Percentiles rank a stretch among this genome's conserved stretches.
These are phyloP conservation scores for Epirrhoe alternata DNA, from an alignment of 2,888 invertebrate species.

Conservation along the genomic window DNA sequence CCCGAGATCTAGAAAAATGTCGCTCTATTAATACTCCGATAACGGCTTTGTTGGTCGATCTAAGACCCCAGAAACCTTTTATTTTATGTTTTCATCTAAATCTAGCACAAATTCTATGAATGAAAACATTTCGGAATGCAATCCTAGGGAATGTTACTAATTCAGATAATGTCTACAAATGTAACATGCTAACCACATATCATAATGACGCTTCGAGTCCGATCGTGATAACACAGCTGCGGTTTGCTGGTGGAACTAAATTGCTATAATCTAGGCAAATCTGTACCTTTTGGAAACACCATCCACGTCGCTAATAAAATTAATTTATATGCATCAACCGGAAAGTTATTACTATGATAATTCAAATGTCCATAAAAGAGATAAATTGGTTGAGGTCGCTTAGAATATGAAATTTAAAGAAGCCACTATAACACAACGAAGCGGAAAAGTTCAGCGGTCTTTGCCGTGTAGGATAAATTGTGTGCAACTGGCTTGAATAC, in stretches of 20 bases:
- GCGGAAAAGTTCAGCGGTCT: constrained; percentile 25
- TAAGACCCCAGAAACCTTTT: background rate
- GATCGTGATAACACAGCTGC: constrained; percentile 50
- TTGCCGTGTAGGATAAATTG: constrained; percentile 28
- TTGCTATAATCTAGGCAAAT: constrained; percentile 26
- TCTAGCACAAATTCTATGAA: background rate
- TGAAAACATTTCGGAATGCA: background rate
- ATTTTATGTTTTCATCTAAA: background rate
- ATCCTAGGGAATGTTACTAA: background rate
- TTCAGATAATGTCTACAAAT: constrained; percentile 39
- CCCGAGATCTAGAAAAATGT: constrained; percentile 44
- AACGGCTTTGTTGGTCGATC: constrained; percentile 3
- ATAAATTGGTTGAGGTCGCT: constrained; percentile 41
- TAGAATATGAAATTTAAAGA: constrained; percentile 37
- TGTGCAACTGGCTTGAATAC: constrained; percentile 32
- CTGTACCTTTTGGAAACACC: constrained; percentile 36
- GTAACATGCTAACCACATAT: constrained; percentile 44
- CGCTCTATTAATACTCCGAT: constrained; percentile 31
- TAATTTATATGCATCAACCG: constrained; percentile 43
- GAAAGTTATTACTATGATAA: constrained; percentile 52
- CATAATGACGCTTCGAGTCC: constrained; percentile 37
- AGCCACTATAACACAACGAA: constrained; percentile 20
- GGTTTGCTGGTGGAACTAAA: constrained; percentile 45
- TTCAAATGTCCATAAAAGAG: constrained; percentile 46
- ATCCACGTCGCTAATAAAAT: constrained; percentile 40